phyloP scores from a whole-genome alignment of 1,140 invertebrate genomes.

The Polypedilum vanderplanki region DNA sequence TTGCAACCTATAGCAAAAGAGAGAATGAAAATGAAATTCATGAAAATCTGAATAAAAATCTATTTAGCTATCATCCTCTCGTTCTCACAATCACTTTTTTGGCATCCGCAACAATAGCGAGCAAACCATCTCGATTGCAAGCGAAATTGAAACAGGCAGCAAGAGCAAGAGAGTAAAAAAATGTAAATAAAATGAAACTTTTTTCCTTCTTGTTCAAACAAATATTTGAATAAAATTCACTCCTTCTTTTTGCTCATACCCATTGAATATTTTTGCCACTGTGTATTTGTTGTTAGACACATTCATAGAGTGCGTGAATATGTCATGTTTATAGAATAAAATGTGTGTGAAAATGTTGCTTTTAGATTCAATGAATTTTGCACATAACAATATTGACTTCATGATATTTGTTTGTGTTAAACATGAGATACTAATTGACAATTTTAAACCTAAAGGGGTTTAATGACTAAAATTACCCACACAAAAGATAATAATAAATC shows the following conservation, averaged over 20 bases:
- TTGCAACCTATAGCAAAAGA: neutral
- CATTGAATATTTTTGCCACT: neutral
- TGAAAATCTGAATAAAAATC: slow-evolving; percentile 14
- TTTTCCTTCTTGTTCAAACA: neutral
- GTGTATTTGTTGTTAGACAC: neutral
- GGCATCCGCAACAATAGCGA: neutral
- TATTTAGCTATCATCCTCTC: slow-evolving; percentile 11
- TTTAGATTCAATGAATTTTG: too few species aligned
- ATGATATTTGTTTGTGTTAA: too few species aligned
- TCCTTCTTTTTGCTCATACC: neutral
- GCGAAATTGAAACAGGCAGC: neutral
- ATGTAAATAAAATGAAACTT: neutral
- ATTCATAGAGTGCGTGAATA: too few species aligned
- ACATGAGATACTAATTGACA: too few species aligned
- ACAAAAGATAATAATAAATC: too few species aligned
- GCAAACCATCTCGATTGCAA: neutral
- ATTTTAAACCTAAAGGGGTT: too few species aligned
- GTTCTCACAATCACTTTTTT: neutral
- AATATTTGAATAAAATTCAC: neutral
- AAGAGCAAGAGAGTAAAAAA: neutral
- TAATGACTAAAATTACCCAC: too few species aligned
- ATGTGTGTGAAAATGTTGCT: too few species aligned
- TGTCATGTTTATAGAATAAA: too few species aligned
- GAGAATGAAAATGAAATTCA: neutral
- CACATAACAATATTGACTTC: too few species aligned